Percentiles rank a stretch among this genome's conserved stretches.
These are phyloP conservation scores for Margarornis squamiger DNA, from an alignment of 2,797 vertebrate species.

Conservation along the genomic window DNA sequence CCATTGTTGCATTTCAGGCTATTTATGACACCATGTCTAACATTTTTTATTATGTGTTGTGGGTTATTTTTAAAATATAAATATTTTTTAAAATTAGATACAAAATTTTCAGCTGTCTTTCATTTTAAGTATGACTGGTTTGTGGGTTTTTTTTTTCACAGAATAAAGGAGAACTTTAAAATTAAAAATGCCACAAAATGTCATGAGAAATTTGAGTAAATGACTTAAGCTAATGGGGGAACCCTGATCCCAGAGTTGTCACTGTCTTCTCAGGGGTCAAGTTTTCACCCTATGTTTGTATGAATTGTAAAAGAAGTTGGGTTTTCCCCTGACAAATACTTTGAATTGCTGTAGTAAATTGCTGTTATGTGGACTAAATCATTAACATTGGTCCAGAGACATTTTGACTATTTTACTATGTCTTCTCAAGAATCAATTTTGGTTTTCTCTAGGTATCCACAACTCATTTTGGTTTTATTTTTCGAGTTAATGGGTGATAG, in stretches of 20 bases:
- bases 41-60: not conserved
- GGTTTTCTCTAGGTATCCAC: not conserved
- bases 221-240: not conserved
- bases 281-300: not conserved
- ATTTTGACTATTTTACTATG: not conserved
- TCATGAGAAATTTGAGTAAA: not conserved
- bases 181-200: not conserved
- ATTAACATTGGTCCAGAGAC: not conserved
- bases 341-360: not conserved
- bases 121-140: not conserved
- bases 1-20: not conserved
- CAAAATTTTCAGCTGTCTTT: slow-evolving; percentile 31
- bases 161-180: slow-evolving; percentile 2
- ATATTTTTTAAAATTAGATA: not conserved
- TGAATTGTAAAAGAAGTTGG: not conserved
- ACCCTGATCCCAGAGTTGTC: not conserved
- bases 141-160: not conserved
- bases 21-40: not conserved
- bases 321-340: not conserved
- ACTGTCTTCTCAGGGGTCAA: not conserved
- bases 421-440: not conserved
- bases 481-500: not conserved
- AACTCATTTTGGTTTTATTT: not conserved
- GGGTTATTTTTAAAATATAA: not conserved
- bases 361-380: not conserved